Conservation (phyloP, 2,888 invertebrate species). For the Busseola fusca region DNA sequence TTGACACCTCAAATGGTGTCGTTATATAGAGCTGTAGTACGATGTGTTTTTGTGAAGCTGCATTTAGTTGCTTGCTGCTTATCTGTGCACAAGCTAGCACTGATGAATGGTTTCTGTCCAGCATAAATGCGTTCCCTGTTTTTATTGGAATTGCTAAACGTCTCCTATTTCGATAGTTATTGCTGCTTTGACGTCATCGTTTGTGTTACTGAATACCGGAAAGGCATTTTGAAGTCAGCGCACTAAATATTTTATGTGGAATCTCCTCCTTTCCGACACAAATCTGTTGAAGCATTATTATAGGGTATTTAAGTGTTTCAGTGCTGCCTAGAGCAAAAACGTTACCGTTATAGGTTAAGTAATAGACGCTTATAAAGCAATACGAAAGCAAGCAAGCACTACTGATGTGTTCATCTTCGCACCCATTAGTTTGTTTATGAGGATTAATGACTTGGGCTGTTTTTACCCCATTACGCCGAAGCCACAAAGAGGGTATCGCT, state of each 20-base stretch:
- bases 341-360: background rate
- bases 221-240: background rate
- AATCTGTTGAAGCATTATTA: background rate
- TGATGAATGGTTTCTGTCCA: background rate
- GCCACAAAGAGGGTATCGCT: slow-evolving; percentile 45
- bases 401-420: slow-evolving; percentile 32
- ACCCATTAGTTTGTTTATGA: slow-evolving; percentile 54
- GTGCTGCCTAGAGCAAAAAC: background rate
- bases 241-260: background rate
- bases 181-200: background rate
- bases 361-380: slow-evolving; percentile 10
- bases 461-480: slow-evolving; percentile 51
- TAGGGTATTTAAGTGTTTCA: background rate
- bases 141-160: background rate
- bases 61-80: background rate
- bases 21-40: background rate
- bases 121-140: background rate
- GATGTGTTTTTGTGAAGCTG: background rate
- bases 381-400: slow-evolving; percentile 16
- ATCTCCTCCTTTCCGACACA: background rate
- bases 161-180: background rate
- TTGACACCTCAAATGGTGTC: slow-evolving; percentile 5
- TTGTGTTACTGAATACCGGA: background rate
- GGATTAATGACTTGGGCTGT: slow-evolving; percentile 52
- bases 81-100: background rate